Conservation (phyloP, 1,140 invertebrate species). For the Mactra quadrangularis region DNA sequence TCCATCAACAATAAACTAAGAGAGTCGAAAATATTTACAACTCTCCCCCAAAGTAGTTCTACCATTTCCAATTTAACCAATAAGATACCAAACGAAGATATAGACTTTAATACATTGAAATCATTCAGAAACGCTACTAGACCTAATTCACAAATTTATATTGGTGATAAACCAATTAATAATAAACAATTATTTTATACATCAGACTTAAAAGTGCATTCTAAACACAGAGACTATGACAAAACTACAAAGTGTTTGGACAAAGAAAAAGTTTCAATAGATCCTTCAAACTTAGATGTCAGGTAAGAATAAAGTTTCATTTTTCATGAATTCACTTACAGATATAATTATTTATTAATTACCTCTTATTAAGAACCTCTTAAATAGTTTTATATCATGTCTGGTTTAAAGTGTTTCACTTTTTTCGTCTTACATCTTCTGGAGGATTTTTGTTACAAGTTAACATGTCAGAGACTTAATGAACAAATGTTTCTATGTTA, state of each 20-base stretch:
- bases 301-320: constrained; percentile 45
- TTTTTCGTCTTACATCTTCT: too few species aligned
- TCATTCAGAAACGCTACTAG: constrained; percentile 46
- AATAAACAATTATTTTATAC: constrained; percentile 69
- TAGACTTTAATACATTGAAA: constrained; percentile 65
- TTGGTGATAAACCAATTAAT: constrained; percentile 64
- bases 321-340: background rate
- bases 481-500: too few species aligned
- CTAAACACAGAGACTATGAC: constrained; percentile 60
- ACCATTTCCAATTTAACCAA: constrained; percentile 55
- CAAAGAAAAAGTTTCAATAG: constrained; percentile 64
- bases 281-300: constrained; percentile 61
- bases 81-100: constrained; percentile 61
- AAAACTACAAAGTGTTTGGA: constrained; percentile 69
- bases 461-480: too few species aligned
- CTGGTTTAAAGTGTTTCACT: too few species aligned
- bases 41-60: constrained; percentile 55
- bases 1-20: constrained; percentile 73
- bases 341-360: background rate
- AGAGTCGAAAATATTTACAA: constrained; percentile 60
- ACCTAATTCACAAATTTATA: constrained; percentile 60
- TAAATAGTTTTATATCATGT: too few species aligned
- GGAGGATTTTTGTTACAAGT: too few species aligned
- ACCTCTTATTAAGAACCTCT: too few species aligned
- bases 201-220: constrained; percentile 57